Percentiles rank a stretch among this genome's conserved stretches.
Evolutionary conservation across 2,797 vertebrate genomes (phyloP).

Genomic region (Tragelaphus eurycerus): DNA sequence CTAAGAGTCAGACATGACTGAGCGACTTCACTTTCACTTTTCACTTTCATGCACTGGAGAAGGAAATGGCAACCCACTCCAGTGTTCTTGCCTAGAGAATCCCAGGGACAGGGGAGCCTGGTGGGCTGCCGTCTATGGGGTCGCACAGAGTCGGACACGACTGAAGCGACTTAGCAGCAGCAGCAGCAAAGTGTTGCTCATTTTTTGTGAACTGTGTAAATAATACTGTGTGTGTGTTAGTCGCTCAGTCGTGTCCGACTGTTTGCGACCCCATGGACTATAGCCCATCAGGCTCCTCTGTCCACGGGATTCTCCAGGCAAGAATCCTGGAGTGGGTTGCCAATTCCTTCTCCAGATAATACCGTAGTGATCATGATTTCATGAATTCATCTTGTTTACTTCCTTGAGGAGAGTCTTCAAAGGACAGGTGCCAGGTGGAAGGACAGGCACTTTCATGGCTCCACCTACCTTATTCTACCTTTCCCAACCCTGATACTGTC

Average conservation of each 20-base stretch:
- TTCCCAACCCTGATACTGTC: neutral
- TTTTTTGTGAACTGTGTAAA: neutral
- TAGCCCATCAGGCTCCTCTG: neutral
- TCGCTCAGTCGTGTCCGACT: fast-evolving
- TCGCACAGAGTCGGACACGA: too few relatives aligned
- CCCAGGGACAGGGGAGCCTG: too few relatives aligned
- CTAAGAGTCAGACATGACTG: too few relatives aligned
- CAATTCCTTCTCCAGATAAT: neutral
- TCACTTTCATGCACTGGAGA: too few relatives aligned
- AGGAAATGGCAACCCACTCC: too few relatives aligned
- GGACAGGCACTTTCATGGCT: too few relatives aligned
- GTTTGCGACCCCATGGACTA: neutral
- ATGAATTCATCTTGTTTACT: neutral
- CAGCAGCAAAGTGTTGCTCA: neutral
- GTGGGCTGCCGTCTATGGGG: too few relatives aligned
- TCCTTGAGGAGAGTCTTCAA: neutral
- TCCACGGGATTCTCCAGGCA: neutral
- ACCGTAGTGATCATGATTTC: neutral
- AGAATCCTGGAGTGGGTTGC: neutral
- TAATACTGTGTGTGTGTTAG: neutral
- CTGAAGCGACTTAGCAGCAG: too few relatives aligned
- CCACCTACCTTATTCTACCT: too few relatives aligned
- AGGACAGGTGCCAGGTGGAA: neutral
- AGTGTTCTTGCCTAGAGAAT: too few relatives aligned
- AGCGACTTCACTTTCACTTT: too few relatives aligned